Evolutionary conservation across 2,888 invertebrate genomes (phyloP).

Genomic region (Oxyteleia sp.): DNA sequence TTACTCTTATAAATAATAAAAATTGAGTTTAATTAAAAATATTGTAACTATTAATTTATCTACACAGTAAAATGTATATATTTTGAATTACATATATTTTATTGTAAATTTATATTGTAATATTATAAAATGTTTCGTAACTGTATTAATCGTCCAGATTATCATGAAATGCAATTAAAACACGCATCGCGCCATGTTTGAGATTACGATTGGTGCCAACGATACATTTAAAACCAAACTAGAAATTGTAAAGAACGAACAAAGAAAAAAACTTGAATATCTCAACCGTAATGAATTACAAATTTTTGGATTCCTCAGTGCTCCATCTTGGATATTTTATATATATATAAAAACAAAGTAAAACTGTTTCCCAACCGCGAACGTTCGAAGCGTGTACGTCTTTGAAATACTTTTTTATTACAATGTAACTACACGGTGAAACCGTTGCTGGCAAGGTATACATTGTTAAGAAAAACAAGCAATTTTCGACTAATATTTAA

Average conservation of each 20-base stretch:
- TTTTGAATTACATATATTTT: no score
- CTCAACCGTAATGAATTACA: not conserved
- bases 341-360: slow-evolving; percentile 17
- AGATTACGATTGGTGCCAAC: slow-evolving; percentile 47
- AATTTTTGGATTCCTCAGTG: slow-evolving; percentile 47
- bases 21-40: no score
- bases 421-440: slow-evolving; percentile 10
- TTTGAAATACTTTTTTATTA: slow-evolving; percentile 51
- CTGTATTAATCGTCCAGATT: slow-evolving; percentile 19
- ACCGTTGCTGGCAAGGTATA: slow-evolving; percentile 20
- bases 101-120: not conserved
- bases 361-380: slow-evolving; percentile 31
- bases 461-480: slow-evolving; percentile 21
- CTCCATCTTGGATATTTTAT: slow-evolving; percentile 52
- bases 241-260: slow-evolving; percentile 17
- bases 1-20: not conserved
- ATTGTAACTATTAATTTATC: no score
- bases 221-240: slow-evolving; percentile 22
- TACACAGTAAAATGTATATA: no score
- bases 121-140: not conserved
- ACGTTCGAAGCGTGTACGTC: slow-evolving; percentile 13
- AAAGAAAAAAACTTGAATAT: slow-evolving; percentile 9
- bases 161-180: slow-evolving; percentile 22
- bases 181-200: slow-evolving; percentile 38
- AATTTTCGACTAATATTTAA: slow-evolving; percentile 36